phyloP scores from a whole-genome alignment of 2,797 vertebrate species.

The Sebastes reedi region DNA sequence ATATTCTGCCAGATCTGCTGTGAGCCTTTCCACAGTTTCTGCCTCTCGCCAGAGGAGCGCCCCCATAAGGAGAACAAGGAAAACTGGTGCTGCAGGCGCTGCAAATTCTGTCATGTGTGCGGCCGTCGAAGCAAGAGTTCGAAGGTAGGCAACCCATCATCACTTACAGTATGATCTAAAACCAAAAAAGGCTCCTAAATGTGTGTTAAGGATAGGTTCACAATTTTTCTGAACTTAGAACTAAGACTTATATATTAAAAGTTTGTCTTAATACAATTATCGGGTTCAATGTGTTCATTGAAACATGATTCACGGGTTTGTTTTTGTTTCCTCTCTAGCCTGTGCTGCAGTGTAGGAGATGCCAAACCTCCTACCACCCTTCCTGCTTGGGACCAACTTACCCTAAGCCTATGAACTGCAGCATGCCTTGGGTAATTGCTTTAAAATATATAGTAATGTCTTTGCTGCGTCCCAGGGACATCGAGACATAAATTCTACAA shows the following conservation, averaged over 20 bases:
- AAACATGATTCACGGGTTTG: background rate
- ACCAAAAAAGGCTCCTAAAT: background rate
- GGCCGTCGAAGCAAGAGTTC: slow-evolving; percentile 88
- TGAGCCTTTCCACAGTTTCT: slow-evolving; percentile 93
- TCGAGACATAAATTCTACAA: background rate
- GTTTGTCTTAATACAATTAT: background rate
- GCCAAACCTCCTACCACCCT: slow-evolving; percentile 90
- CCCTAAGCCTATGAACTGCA: slow-evolving; percentile 87
- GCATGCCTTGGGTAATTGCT: slow-evolving; percentile 86
- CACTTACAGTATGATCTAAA: background rate
- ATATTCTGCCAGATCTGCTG: slow-evolving; percentile 95
- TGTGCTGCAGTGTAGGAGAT: slow-evolving; percentile 89
- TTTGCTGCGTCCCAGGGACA: background rate
- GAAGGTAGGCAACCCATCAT: slow-evolving; percentile 77
- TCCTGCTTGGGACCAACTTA: slow-evolving; percentile 92
- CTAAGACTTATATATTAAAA: no score
- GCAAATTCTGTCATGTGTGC: slow-evolving; percentile 93
- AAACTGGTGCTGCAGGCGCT: slow-evolving; percentile 92
- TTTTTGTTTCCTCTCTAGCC: slow-evolving; percentile 72
- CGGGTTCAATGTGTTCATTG: background rate
- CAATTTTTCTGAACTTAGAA: background rate
- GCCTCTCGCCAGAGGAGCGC: slow-evolving; percentile 87
- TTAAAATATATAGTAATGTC: background rate
- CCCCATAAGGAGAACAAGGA: slow-evolving; percentile 87
- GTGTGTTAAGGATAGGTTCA: background rate